These are phyloP conservation scores for Helostoma temminkii DNA, from an alignment of 2,797 vertebrate species.

Conservation along the genomic window DNA sequence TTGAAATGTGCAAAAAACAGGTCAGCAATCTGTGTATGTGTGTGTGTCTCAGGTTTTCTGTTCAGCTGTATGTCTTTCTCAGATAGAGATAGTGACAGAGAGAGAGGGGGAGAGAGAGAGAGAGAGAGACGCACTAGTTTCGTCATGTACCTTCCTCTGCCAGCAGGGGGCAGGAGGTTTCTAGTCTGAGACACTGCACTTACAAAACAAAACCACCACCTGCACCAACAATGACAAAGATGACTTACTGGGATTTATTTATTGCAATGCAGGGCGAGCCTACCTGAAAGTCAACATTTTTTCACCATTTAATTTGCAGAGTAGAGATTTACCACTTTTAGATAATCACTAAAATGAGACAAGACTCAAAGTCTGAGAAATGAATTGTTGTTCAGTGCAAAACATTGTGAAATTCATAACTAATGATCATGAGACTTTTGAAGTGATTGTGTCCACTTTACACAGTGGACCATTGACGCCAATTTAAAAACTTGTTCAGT, in stretches of 20 bases:
- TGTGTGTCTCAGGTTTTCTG: slow-evolving; percentile 6
- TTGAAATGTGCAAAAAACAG: slow-evolving; percentile 30
- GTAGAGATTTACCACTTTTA: neutral
- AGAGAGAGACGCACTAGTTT: slow-evolving; percentile 4
- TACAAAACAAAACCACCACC: slow-evolving; percentile 8
- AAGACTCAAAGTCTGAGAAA: neutral
- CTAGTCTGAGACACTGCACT: slow-evolving; percentile 25
- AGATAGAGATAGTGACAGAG: too few relatives aligned
- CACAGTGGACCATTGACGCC: neutral
- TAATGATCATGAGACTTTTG: slow-evolving; percentile 17
- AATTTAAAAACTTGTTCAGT: slow-evolving; percentile 1
- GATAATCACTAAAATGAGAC: neutral
- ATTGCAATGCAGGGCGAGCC: neutral
- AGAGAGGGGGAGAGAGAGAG: too few relatives aligned
- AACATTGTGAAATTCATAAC: neutral
- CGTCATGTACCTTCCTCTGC: slow-evolving; percentile 17
- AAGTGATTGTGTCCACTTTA: neutral
- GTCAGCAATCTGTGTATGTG: slow-evolving; percentile 24
- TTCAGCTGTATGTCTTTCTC: slow-evolving; percentile 9
- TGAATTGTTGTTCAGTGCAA: neutral
- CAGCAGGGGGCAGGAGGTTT: slow-evolving; percentile 73
- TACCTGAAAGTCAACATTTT: neutral
- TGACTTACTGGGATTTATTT: slow-evolving; percentile 8
- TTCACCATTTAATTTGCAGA: neutral
- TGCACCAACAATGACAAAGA: neutral